Conservation (phyloP, 2,888 invertebrate species). For the Drosophila aldrichi region DNA sequence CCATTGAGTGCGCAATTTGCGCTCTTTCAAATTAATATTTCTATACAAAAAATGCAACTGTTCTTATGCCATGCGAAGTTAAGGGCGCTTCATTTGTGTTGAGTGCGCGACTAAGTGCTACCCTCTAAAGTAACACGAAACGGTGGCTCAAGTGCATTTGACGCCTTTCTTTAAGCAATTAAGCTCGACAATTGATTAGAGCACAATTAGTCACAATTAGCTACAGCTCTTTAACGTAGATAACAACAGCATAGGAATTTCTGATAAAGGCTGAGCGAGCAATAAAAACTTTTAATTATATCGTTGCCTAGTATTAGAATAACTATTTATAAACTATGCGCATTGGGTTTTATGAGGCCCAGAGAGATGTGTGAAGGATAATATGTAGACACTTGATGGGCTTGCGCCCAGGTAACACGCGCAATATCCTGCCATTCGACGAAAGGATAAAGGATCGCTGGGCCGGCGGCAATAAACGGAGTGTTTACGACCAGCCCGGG, state of each 20-base stretch:
- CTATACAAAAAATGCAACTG: slow-evolving; percentile 36
- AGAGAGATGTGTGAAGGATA: slow-evolving; percentile 38
- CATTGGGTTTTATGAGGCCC: slow-evolving; percentile 64
- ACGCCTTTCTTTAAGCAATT: slow-evolving; percentile 24
- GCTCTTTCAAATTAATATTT: slow-evolving; percentile 26
- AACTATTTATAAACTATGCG: slow-evolving; percentile 3
- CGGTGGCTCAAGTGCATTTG: slow-evolving; percentile 8
- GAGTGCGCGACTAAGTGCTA: slow-evolving; percentile 4
- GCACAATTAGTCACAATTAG: slow-evolving; percentile 72
- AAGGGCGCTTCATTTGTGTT: slow-evolving; percentile 50
- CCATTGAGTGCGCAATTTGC: slow-evolving; percentile 42
- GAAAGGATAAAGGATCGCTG: slow-evolving; percentile 66
- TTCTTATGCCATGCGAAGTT: slow-evolving; percentile 37
- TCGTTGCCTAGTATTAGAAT: slow-evolving; percentile 17
- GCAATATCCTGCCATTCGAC: slow-evolving; percentile 46
- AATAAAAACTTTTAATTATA: slow-evolving; percentile 59
- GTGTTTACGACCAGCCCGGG: slow-evolving; percentile 58
- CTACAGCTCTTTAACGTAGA: slow-evolving; percentile 27
- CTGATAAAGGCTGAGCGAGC: neutral
- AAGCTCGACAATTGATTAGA: slow-evolving; percentile 48
- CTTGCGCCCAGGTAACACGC: slow-evolving; percentile 50
- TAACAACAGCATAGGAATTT: slow-evolving; percentile 1
- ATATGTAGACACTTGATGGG: slow-evolving; percentile 36
- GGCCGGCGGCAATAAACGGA: slow-evolving; percentile 45
- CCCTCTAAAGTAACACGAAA: neutral